Evolutionary conservation across 2,888 invertebrate species (phyloP), one percentile per base, ranked within the genome.

Genomic region (Cheilosia variabilis): DNA sequence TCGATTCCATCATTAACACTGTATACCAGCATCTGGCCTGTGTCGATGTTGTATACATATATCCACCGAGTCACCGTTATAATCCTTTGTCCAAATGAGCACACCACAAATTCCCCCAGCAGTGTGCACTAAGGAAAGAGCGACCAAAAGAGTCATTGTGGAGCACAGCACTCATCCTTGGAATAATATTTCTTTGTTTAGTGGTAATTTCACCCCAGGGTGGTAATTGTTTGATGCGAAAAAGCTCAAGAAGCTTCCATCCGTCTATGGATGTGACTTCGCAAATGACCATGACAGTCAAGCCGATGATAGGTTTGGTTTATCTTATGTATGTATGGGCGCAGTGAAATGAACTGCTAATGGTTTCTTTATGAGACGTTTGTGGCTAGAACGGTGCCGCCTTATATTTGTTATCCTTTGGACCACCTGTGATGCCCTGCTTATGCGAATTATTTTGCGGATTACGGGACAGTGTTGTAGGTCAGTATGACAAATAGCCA

Each of bases 191-290:
- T 80, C 80, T 80, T 76, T 76, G 71, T 76, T 84, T 76, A 71
- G 75, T 76, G 76, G 60, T 86, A 86, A 86, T 80, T 86, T 66
- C 71, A 76, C 80, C 80, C 76, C 27, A 45, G 76, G 86, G 86
- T 69, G 66, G 80, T 73, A 80, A 81, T 68, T 81, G 81, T 66
- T 82, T 82, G 69, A 71, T 71, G 60, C 50, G 65, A 62, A 58
- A 69, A 62, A 52, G 50, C 65, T 76, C 63, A 57, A 63, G 57
- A 75, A 50, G 69, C 55, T 31, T 31, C 69, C 50, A 62, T 65
- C 53, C 60, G 19, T 37, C 31, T 31, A 9, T 31, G 31, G 17
- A 24, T 43, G 27, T 50, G 62, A 41, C 62, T 50, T 50, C 63
- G 43, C 27, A 65, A 65, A 65, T 79, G 72, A 53, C 79, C 72